Evolutionary conservation across 1,140 invertebrate species (phyloP).

Genomic region (Drosophila neocordata): DNA sequence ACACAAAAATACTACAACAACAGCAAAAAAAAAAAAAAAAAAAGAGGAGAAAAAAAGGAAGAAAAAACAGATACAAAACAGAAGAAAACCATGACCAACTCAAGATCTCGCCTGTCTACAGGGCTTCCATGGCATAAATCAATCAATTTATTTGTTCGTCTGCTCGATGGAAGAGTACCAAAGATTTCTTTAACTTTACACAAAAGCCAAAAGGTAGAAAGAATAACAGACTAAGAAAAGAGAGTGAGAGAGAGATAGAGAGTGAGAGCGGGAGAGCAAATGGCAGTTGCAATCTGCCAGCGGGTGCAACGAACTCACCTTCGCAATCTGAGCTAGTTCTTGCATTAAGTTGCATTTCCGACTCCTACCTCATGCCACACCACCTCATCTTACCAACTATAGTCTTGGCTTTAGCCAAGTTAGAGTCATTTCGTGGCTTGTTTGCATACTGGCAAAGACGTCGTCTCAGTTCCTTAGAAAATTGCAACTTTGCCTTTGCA

Average conservation of each 20-base stretch:
- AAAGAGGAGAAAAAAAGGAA: not conserved
- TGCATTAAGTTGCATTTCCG: conserved; percentile 31
- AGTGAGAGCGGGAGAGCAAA: conserved; percentile 20
- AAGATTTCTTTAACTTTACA: conserved; percentile 27
- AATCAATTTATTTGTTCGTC: conserved; percentile 73
- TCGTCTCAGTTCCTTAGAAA: conserved; percentile 34
- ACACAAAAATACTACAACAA: conserved; percentile 20
- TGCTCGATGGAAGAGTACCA: conserved; percentile 24
- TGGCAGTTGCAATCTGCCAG: conserved; percentile 44
- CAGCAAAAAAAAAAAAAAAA: conserved; percentile 13
- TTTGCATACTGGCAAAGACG: conserved; percentile 51
- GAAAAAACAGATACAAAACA: too few relatives aligned
- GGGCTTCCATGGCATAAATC: conserved; percentile 66
- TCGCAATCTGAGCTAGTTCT: conserved; percentile 53
- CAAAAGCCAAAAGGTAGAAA: conserved; percentile 5
- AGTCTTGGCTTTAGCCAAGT: not conserved
- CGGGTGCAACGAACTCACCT: conserved; percentile 65
- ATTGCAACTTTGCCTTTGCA: conserved; percentile 48
- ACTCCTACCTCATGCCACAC: not conserved
- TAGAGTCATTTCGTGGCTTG: conserved; percentile 41
- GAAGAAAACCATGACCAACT: conserved; percentile 20
- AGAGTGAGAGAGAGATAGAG: not conserved
- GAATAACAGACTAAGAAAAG: conserved; percentile 5
- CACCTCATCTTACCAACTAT: not conserved
- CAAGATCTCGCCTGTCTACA: conserved; percentile 52